phyloP scores from a whole-genome alignment of 2,888 invertebrate species.

The Aphodius sticticus region DNA sequence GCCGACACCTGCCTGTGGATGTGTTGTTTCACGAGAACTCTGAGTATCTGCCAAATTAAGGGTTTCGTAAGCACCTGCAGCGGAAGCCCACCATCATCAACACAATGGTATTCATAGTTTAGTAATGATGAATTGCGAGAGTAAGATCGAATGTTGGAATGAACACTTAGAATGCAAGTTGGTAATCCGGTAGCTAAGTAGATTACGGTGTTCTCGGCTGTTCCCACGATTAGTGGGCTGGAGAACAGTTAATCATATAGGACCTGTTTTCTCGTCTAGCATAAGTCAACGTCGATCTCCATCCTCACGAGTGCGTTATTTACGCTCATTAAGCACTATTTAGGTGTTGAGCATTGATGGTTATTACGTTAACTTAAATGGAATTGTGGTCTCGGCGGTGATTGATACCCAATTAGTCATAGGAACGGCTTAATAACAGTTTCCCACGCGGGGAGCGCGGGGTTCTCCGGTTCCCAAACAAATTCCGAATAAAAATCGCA shows the following conservation, averaged over 20 bases:
- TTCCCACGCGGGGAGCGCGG: neutral
- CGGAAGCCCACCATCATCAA: neutral
- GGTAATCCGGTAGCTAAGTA: slow-evolving; percentile 25
- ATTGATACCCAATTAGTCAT: neutral
- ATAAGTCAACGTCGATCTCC: neutral
- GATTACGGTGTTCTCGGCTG: slow-evolving; percentile 18
- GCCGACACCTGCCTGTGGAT: neutral
- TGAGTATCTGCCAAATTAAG: no score
- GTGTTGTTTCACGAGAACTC: neutral
- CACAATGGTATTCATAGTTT: neutral
- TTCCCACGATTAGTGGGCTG: slow-evolving; percentile 23
- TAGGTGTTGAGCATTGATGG: neutral
- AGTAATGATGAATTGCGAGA: neutral
- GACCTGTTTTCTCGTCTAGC: neutral
- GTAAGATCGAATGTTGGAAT: neutral
- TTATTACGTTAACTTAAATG: neutral
- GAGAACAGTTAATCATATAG: slow-evolving; percentile 19
- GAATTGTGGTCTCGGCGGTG: neutral
- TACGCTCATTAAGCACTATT: neutral
- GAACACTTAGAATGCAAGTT: neutral
- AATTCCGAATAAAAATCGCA: neutral
- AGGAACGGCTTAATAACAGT: neutral
- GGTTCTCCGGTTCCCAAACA: neutral
- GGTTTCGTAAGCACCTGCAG: neutral
- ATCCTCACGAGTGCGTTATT: neutral